Percentiles rank a stretch among this genome's conserved stretches.
phyloP scores from a whole-genome alignment of 2,113 vertebrate species.

The Plecturocebus donacophilus region DNA sequence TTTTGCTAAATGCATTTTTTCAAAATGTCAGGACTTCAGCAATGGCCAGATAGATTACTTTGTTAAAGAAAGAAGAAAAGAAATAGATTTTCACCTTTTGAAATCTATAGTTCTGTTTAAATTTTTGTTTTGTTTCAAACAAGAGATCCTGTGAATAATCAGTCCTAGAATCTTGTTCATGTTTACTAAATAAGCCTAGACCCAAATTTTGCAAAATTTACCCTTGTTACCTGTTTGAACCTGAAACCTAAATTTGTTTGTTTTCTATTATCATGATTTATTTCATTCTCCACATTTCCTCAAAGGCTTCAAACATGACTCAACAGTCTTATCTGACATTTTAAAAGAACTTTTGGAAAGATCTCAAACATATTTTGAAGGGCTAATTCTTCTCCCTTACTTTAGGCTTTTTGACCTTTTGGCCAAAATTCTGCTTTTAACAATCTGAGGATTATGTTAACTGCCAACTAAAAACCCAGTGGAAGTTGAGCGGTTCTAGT shows the following conservation, averaged over 20 bases:
- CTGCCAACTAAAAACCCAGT: background rate
- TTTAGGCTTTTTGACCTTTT: background rate
- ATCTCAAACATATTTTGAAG: background rate
- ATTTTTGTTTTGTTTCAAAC: background rate
- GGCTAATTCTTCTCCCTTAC: background rate
- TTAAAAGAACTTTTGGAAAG: constrained; percentile 2
- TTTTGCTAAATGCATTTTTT: background rate
- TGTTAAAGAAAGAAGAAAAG: background rate
- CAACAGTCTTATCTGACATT: background rate
- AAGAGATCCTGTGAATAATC: background rate
- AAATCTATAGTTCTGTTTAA: background rate
- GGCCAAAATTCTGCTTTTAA: background rate
- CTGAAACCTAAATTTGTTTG: background rate
- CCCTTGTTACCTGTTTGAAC: background rate
- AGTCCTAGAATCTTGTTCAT: background rate
- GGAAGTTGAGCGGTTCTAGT: background rate
- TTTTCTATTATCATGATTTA: background rate
- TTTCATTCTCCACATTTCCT: constrained; percentile 6
- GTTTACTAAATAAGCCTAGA: background rate
- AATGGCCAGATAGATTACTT: background rate
- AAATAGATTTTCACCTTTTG: background rate
- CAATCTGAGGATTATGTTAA: background rate
- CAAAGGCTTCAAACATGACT: background rate
- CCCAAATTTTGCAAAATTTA: background rate
- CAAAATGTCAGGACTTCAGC: background rate